These are phyloP conservation scores for Lepidotrigona ventralis DNA, from an alignment of 1,140 invertebrate genomes.

Conservation along the genomic window DNA sequence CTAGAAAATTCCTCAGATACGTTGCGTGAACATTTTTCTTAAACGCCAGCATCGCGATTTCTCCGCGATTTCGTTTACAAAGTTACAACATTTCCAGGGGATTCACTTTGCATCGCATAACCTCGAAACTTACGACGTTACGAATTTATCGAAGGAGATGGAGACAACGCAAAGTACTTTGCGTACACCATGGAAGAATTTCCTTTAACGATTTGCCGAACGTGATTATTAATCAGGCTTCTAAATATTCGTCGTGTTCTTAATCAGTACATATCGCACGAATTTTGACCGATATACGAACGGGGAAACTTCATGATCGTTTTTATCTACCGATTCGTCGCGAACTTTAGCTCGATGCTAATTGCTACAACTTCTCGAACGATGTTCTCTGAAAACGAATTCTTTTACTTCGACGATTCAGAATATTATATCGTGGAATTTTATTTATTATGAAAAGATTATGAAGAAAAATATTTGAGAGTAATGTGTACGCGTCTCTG, in stretches of 20 bases:
- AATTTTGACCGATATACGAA: slow-evolving; percentile 13
- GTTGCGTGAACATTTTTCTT: not conserved
- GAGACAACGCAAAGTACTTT: not conserved
- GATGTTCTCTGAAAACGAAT: not conserved
- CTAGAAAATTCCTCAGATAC: not conserved
- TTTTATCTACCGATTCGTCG: not conserved
- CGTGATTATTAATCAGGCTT: too few relatives aligned
- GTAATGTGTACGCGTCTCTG: too few relatives aligned
- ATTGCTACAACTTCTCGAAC: not conserved
- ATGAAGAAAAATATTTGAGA: too few relatives aligned
- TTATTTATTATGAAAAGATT: too few relatives aligned
- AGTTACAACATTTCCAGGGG: not conserved
- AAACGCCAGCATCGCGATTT: too few relatives aligned
- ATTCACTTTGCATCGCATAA: slow-evolving; percentile 45
- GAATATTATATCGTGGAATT: too few relatives aligned
- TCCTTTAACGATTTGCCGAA: not conserved
- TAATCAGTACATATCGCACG: not conserved
- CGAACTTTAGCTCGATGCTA: not conserved
- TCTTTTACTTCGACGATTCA: not conserved
- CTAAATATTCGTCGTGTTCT: not conserved
- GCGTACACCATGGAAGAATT: slow-evolving; percentile 3
- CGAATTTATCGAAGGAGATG: not conserved
- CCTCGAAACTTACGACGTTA: slow-evolving; percentile 14
- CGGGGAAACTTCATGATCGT: slow-evolving; percentile 4
- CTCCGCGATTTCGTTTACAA: not conserved